These are phyloP conservation scores for Patella depressa DNA, from an alignment of 2,888 invertebrate genomes.

Conservation along the genomic window DNA sequence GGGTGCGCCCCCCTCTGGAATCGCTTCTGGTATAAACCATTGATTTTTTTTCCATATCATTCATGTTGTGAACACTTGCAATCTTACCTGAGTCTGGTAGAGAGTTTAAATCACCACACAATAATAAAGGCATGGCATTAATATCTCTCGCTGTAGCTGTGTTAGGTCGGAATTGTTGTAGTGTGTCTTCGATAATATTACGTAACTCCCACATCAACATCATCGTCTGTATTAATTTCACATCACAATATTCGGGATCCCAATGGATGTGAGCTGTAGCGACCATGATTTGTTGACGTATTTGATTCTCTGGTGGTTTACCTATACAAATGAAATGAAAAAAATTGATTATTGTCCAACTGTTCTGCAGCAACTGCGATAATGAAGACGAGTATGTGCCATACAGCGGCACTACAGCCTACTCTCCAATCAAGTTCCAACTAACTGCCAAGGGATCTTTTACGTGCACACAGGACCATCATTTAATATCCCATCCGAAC, in stretches of 20 bases:
- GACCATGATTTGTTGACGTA: slow-evolving; percentile 80
- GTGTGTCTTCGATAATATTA: slow-evolving; percentile 73
- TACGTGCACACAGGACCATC: too few species aligned
- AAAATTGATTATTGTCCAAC: too few species aligned
- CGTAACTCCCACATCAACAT: slow-evolving; percentile 96
- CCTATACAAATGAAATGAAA: slow-evolving; percentile 61
- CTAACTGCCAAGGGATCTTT: too few species aligned
- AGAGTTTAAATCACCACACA: slow-evolving; percentile 99
- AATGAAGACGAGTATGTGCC: too few species aligned
- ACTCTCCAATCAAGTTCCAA: too few species aligned
- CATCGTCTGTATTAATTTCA: slow-evolving; percentile 99
- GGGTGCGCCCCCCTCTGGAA: too few species aligned
- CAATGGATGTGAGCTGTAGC: slow-evolving; percentile 99
- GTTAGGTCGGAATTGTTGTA: slow-evolving; percentile 36
- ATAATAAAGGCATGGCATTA: slow-evolving; percentile 87
- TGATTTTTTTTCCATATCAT: too few species aligned
- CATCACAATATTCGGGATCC: slow-evolving; percentile 99
- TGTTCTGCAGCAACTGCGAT: too few species aligned
- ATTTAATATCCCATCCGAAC: neutral
- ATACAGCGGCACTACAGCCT: too few species aligned
- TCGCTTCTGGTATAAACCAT: too few species aligned
- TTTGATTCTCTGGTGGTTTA: slow-evolving; percentile 79
- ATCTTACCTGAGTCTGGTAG: slow-evolving; percentile 89
- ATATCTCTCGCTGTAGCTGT: slow-evolving; percentile 43
- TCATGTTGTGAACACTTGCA: too few species aligned